phyloP scores from a whole-genome alignment of 2,113 vertebrate species.

The Empidonax traillii region DNA sequence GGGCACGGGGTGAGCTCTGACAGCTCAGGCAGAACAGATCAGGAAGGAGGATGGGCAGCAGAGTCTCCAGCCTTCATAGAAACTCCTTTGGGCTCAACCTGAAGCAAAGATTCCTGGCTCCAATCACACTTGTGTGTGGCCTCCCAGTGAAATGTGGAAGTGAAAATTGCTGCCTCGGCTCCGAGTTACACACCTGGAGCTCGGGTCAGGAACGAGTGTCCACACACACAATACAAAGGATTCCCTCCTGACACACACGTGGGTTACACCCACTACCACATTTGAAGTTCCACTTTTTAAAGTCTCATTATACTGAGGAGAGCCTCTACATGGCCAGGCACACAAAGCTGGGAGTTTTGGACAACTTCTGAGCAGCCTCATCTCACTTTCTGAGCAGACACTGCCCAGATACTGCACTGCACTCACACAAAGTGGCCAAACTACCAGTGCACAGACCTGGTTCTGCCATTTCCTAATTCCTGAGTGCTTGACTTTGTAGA shows the following conservation, averaged over 20 bases:
- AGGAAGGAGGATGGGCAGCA: neutral
- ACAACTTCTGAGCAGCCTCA: neutral
- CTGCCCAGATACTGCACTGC: neutral
- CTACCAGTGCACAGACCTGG: neutral
- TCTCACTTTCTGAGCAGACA: neutral
- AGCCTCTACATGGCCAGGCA: neutral
- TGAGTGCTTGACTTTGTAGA: neutral
- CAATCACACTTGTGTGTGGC: neutral
- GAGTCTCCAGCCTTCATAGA: neutral
- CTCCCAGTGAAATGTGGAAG: neutral
- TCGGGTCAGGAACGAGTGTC: rapidly evolving
- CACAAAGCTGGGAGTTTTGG: neutral
- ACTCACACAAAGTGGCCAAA: neutral
- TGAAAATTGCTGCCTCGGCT: neutral
- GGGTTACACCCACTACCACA: too few species aligned
- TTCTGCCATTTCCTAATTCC: neutral
- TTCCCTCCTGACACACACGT: rapidly evolving
- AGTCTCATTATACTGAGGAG: neutral
- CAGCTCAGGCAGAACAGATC: neutral
- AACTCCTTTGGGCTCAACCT: neutral
- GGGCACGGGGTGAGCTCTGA: rapidly evolving
- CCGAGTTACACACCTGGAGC: rapidly evolving
- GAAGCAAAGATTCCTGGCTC: neutral
- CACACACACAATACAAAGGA: rapidly evolving
- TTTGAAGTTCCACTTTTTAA: neutral